Evolutionary conservation across 2,888 invertebrate species (phyloP).

Genomic region (Drosophila prolongata): DNA sequence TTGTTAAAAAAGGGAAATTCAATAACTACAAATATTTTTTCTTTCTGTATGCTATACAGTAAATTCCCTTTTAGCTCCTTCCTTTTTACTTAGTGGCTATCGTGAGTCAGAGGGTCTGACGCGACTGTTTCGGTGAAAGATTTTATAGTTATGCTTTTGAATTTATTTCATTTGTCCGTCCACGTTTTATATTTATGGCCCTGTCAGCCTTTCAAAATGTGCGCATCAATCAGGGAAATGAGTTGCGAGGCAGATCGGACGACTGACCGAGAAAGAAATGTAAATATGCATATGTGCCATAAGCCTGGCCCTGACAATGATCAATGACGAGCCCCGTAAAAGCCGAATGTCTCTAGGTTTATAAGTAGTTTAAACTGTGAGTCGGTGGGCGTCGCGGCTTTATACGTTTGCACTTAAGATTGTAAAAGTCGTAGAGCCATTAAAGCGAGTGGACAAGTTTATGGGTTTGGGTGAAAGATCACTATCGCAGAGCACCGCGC

Average conservation of each 20-base stretch:
- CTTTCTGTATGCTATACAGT: neutral
- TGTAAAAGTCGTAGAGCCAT: conserved; percentile 57
- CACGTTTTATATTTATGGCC: conserved; percentile 62
- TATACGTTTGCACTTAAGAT: conserved; percentile 45
- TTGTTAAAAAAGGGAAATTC: too few relatives aligned
- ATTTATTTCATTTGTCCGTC: conserved; percentile 69
- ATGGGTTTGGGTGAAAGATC: conserved; percentile 63
- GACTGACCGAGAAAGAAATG: conserved; percentile 67
- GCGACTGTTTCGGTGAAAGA: conserved; percentile 59
- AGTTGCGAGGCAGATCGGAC: conserved; percentile 57
- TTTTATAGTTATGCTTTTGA: conserved; percentile 59
- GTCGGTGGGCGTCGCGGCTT: conserved; percentile 50
- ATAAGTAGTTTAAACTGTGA: conserved; percentile 34
- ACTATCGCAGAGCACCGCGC: conserved; percentile 54
- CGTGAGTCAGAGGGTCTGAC: conserved; percentile 56
- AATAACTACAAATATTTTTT: neutral
- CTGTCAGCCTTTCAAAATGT: conserved; percentile 66
- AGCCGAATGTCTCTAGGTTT: conserved; percentile 21
- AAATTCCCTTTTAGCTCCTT: neutral
- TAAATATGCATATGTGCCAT: conserved; percentile 63
- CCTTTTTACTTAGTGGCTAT: conserved; percentile 18
- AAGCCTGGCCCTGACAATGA: conserved; percentile 61
- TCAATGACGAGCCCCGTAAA: conserved; percentile 53
- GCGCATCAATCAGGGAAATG: conserved; percentile 74
- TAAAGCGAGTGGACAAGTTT: conserved; percentile 55